A percentile compares a stretch with the other conserved stretches of the same genome.
phyloP scores from a whole-genome alignment of 2,113 vertebrate species.

The Salminus brasiliensis region DNA sequence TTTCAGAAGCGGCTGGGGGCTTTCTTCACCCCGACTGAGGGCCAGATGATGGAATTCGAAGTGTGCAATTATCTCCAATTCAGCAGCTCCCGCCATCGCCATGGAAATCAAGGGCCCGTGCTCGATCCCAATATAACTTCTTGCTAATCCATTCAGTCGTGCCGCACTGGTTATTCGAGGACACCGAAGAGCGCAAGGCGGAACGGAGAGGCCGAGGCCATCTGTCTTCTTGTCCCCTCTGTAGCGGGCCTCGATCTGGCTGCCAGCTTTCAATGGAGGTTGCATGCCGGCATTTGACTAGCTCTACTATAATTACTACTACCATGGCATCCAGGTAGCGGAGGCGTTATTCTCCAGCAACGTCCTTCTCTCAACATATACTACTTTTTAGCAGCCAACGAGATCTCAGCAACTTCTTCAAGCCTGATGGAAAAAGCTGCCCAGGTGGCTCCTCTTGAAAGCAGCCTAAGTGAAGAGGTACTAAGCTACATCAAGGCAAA shows the following conservation, averaged over 20 bases:
- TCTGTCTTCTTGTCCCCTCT: conserved; percentile 8
- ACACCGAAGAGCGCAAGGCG: background rate
- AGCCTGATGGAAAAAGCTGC: background rate
- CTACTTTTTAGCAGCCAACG: background rate
- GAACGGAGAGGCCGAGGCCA: background rate
- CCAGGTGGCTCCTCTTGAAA: background rate
- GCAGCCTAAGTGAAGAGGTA: background rate
- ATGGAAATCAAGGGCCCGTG: conserved; percentile 31
- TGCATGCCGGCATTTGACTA: background rate
- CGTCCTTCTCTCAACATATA: too few species aligned
- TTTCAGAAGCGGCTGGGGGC: background rate
- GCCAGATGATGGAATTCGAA: conserved; percentile 35
- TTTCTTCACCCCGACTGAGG: background rate
- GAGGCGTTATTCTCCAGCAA: background rate
- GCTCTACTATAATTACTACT: background rate
- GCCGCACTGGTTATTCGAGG: conserved; percentile 5
- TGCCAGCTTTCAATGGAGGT: background rate
- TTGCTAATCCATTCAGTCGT: background rate
- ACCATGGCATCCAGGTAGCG: background rate
- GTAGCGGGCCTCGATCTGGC: background rate
- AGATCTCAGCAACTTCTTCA: background rate
- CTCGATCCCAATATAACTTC: conserved; percentile 35
- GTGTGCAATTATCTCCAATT: conserved; percentile 40
- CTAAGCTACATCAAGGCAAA: too few species aligned
- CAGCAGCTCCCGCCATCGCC: conserved; percentile 25